Percentiles rank a stretch among this genome's conserved stretches.
Conservation (phyloP, 2,797 vertebrate genomes). For the Nyctibius grandis region DNA sequence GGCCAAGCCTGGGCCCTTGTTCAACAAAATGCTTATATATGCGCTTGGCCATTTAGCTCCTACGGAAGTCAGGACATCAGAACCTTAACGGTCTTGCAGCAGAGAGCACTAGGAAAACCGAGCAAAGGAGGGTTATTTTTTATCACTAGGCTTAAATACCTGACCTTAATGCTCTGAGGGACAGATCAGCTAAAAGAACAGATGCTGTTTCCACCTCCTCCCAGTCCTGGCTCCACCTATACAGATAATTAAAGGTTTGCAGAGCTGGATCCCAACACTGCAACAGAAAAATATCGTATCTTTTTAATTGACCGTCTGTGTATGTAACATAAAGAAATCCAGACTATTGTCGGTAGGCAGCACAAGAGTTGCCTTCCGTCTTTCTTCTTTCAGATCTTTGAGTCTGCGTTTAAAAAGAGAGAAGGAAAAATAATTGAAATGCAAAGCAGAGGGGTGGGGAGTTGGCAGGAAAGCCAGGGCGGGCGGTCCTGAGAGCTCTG, state of each 20-base stretch:
- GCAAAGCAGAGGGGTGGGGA: conserved; percentile 4
- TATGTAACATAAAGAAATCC: background rate
- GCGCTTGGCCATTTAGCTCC: background rate
- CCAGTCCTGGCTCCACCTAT: background rate
- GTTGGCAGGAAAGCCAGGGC: background rate
- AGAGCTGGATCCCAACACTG: background rate
- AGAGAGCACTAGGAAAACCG: background rate
- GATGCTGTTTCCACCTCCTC: background rate
- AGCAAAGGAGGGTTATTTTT: background rate
- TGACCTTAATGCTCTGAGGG: background rate
- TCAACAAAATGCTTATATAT: background rate
- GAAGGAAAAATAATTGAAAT: conserved; percentile 26
- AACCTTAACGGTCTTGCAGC: background rate
- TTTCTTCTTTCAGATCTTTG: conserved; percentile 8
- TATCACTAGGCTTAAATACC: background rate
- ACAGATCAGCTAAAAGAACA: background rate
- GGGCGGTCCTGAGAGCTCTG: background rate
- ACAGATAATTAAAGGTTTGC: conserved; percentile 12
- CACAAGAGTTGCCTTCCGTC: background rate
- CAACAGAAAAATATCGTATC: background rate
- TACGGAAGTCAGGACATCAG: background rate
- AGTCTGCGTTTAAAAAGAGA: background rate
- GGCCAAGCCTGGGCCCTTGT: background rate
- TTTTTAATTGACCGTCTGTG: background rate
- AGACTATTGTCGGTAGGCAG: background rate